A percentile compares a stretch with the other conserved stretches of the same genome.
These are phyloP conservation scores for Diabrotica virgifera DNA, from an alignment of 1,140 invertebrate species.

Conservation along the genomic window DNA sequence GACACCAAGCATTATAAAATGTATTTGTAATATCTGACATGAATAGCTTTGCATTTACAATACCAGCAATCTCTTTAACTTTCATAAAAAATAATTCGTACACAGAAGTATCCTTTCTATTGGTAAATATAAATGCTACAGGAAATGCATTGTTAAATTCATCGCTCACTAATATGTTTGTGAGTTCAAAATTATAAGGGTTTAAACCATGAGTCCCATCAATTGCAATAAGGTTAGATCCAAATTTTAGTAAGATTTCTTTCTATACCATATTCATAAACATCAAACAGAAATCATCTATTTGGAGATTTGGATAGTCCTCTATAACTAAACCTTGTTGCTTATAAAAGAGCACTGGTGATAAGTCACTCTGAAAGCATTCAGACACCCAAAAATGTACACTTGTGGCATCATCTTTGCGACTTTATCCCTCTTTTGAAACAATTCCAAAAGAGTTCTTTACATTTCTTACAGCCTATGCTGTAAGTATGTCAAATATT, in stretches of 20 bases:
- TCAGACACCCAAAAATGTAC: constrained; percentile 20
- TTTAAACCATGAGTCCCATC: constrained; percentile 34
- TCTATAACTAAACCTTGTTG: constrained; percentile 9
- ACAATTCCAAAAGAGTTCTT: neutral
- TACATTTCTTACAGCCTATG: neutral
- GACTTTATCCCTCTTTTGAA: neutral
- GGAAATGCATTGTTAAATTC: constrained; percentile 30
- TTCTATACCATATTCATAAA: constrained; percentile 29
- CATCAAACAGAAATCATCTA: constrained; percentile 27
- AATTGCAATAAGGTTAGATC: constrained; percentile 25
- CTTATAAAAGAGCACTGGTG: constrained; percentile 19
- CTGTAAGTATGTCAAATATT: too few relatives aligned
- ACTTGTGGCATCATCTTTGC: too few relatives aligned
- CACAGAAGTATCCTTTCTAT: constrained; percentile 28
- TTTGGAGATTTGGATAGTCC: constrained; percentile 8
- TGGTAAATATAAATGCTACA: constrained; percentile 29
- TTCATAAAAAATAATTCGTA: constrained; percentile 22
- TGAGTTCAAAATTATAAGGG: constrained; percentile 33
- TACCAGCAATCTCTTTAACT: constrained; percentile 22
- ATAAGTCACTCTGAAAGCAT: constrained; percentile 9
- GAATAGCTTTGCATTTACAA: constrained; percentile 20
- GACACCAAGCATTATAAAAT: constrained; percentile 26
- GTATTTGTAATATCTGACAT: constrained; percentile 25
- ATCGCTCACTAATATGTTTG: constrained; percentile 31
- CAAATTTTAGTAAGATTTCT: constrained; percentile 27